Evolutionary conservation across 2,888 invertebrate genomes (phyloP).

Genomic region (Thalpophila matura): DNA sequence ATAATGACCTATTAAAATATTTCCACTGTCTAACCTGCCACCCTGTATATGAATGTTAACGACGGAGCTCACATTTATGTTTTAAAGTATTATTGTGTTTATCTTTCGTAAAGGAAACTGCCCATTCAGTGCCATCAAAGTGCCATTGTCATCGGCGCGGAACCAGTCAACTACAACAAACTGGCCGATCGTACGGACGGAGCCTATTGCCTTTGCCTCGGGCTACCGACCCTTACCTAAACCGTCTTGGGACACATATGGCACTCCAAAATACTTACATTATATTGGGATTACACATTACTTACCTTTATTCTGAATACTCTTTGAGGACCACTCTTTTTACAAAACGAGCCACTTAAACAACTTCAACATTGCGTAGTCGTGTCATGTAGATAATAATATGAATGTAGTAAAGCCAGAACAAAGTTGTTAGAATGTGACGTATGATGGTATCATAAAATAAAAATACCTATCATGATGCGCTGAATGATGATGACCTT

Average conservation of each 20-base stretch:
- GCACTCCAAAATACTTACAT: slow-evolving; percentile 43
- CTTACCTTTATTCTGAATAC: slow-evolving; percentile 44
- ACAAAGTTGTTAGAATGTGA: neutral
- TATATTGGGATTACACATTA: slow-evolving; percentile 51
- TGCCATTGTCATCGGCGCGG: slow-evolving; percentile 23
- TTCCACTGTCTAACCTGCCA: no score
- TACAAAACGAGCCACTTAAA: slow-evolving; percentile 33
- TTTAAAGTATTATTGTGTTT: slow-evolving; percentile 15
- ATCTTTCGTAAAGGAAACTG: slow-evolving; percentile 12
- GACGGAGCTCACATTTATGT: slow-evolving; percentile 2
- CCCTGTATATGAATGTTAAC: neutral
- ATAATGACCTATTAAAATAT: no score
- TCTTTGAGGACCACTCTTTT: slow-evolving; percentile 32
- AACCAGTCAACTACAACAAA: slow-evolving; percentile 28
- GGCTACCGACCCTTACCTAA: slow-evolving; percentile 19
- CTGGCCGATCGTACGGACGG: neutral
- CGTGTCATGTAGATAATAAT: slow-evolving; percentile 25
- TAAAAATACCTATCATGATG: neutral
- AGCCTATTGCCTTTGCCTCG: slow-evolving; percentile 25
- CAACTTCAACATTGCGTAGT: neutral
- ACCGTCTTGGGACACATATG: slow-evolving; percentile 41
- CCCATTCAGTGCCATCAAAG: slow-evolving; percentile 13
- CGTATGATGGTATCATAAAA: neutral
- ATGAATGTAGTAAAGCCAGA: neutral
- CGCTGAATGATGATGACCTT: neutral